Percentiles rank a stretch among this genome's conserved stretches.
Evolutionary conservation across 2,888 invertebrate species (phyloP).

Genomic region (Eristalis arbustorum): DNA sequence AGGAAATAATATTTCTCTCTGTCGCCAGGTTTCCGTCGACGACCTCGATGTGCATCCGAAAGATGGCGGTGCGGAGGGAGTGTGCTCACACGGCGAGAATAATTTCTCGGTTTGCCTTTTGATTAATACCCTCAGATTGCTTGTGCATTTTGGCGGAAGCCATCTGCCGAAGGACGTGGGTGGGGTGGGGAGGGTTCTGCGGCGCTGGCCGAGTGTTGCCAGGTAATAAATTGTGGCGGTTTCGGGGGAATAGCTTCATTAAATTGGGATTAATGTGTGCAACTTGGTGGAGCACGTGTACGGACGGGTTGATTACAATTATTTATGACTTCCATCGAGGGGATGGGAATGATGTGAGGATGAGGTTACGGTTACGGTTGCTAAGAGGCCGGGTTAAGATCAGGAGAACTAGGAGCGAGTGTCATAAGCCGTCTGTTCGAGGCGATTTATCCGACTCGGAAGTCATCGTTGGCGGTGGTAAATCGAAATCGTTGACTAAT

Average conservation of each 20-base stretch:
- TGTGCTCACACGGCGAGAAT: slow-evolving; percentile 23
- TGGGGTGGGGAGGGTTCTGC: not conserved
- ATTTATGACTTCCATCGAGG: not conserved
- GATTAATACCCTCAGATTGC: slow-evolving; percentile 50
- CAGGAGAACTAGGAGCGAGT: not conserved
- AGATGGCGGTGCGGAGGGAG: not conserved
- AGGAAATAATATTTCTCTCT: slow-evolving; percentile 36
- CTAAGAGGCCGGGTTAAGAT: not conserved
- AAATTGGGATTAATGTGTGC: slow-evolving; percentile 44
- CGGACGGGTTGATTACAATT: slow-evolving; percentile 35
- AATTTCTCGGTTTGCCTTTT: slow-evolving; percentile 49
- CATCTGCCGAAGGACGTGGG: slow-evolving; percentile 26
- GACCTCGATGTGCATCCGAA: not conserved
- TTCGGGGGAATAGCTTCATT: slow-evolving; percentile 47
- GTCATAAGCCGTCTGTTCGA: not conserved
- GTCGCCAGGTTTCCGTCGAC: not conserved
- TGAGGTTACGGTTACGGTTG: no score
- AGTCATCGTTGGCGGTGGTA: not conserved
- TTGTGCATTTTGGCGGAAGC: slow-evolving; percentile 32
- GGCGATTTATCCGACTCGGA: not conserved
- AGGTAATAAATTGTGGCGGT: slow-evolving; percentile 49
- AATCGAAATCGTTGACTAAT: not conserved
- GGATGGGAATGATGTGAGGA: not conserved
- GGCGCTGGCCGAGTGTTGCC: slow-evolving; percentile 21
- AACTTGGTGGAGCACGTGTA: slow-evolving; percentile 38